Conservation (phyloP, 30 jellyfish, hydroid and myxozoan genomes). For the Pseudorhiza aurosa region DNA sequence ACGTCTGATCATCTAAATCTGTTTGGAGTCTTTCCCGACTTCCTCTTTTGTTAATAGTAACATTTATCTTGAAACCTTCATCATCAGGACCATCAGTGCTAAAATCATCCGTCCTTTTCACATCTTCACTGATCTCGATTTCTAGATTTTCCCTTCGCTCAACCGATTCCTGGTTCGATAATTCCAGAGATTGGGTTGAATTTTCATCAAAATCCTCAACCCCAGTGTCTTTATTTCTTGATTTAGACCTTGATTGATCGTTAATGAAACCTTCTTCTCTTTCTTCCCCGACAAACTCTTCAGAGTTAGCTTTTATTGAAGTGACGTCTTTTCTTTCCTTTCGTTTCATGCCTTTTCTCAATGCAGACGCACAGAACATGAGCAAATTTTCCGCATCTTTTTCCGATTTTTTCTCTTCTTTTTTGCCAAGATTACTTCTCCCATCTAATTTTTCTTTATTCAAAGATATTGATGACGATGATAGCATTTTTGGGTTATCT, state of each 20-base stretch:
- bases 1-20: too few relatives aligned
- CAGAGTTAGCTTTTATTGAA: not conserved
- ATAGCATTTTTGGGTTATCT: not conserved
- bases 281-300: not conserved
- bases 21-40: too few relatives aligned
- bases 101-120: too few relatives aligned
- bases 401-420: not conserved
- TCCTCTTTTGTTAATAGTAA: not conserved
- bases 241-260: too few relatives aligned
- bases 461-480: conserved; percentile 18
- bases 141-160: too few relatives aligned
- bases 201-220: too few relatives aligned
- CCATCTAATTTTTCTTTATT: not conserved
- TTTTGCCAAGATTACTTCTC: not conserved
- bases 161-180: too few relatives aligned
- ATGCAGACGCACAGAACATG: conserved; percentile 46
- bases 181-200: too few relatives aligned
- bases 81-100: not conserved
- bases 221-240: too few relatives aligned
- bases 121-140: too few relatives aligned
- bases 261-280: too few relatives aligned
- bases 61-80: not conserved
- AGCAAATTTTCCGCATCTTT: conserved; percentile 7
- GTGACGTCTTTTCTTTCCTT: not conserved
- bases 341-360: conserved; percentile 10